Base-by-base conservation (phyloP, 2,797 vertebrate species). In the Falco naumanni region DNA sequence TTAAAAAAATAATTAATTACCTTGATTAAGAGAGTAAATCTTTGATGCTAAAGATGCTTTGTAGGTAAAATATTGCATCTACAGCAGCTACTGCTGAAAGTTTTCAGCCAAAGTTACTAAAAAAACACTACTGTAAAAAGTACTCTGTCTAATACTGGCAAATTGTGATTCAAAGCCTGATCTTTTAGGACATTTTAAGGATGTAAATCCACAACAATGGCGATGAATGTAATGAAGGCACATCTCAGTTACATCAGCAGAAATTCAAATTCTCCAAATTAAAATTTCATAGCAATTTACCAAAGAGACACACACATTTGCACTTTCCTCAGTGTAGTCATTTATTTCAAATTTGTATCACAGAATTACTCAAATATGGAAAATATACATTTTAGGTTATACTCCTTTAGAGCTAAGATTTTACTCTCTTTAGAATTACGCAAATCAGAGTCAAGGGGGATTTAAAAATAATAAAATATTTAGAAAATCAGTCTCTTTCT, bases 281-380 rank as follows among this genome's bases (percentile, higher is more conserved):
- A 57, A 66, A 70, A 29, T 43, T 61, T 65, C 81, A 31, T 15
- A 51, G 13, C 6, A 16, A 45, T 74, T 65, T 66, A 57, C 34
- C 33, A 81, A 29, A n/a, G 29, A 89, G 10, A 86, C 5, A 56
- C 5, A 71, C 5, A 39, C 1, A 53, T 69, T 53, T 57, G 6
- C 16, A 80, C 15, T 65, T 89, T 31, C 53, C 15, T n/a, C 9
- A 54, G 8, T 11, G 11, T 50, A 68, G 24, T 51, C 4, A 11
- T 48, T 66, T 54, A 8, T 92, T 61, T 61, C 37, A 48, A 65
- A 60, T 53, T 37, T 61, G 5, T 64, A 54, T 41, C 15, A 61
- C 10, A 56, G 7, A 74, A 57, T 43, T 70, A 77, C 7, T 76
- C 5, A 69, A 76, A 60, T 13, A 63, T 0, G 0, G 84, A 6